These are phyloP conservation scores for Mesoligia furuncula DNA, from an alignment of 2,888 invertebrate genomes.

Conservation along the genomic window DNA sequence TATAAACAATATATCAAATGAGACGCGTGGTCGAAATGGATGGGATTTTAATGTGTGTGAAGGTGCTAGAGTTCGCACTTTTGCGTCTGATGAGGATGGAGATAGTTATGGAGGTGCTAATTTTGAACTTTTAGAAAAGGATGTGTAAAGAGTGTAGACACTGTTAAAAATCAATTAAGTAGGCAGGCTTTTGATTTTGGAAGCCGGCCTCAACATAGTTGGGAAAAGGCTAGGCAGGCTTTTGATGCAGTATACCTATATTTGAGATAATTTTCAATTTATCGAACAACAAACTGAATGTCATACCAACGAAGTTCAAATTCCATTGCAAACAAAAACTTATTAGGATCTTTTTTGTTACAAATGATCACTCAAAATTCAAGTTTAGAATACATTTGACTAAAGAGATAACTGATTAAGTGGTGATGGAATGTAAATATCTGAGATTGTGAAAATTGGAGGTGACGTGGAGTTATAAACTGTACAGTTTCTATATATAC, in stretches of 20 bases:
- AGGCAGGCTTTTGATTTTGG: background rate
- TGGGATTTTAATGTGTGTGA: constrained; percentile 17
- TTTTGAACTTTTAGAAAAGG: constrained; percentile 6
- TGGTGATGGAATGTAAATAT: background rate
- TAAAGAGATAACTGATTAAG: background rate
- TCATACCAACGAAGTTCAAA: background rate
- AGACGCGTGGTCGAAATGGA: constrained; percentile 41
- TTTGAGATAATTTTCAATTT: background rate
- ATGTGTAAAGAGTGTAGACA: background rate
- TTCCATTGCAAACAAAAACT: background rate
- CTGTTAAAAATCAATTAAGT: background rate
- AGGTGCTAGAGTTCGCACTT: constrained; percentile 35
- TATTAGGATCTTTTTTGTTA: background rate
- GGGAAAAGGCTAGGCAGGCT: too few relatives aligned
- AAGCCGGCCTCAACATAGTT: too few relatives aligned
- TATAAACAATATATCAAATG: constrained; percentile 67
- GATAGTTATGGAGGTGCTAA: constrained; percentile 27
- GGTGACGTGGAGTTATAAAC: background rate
- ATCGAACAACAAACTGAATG: background rate
- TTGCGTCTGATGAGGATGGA: background rate
- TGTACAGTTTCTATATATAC: background rate
- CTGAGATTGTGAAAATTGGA: background rate
- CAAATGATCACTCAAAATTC: too few relatives aligned
- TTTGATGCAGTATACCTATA: background rate
- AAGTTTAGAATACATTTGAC: background rate